Evolutionary conservation across 1,140 invertebrate genomes (phyloP).

Genomic region (Bombus confusus): DNA sequence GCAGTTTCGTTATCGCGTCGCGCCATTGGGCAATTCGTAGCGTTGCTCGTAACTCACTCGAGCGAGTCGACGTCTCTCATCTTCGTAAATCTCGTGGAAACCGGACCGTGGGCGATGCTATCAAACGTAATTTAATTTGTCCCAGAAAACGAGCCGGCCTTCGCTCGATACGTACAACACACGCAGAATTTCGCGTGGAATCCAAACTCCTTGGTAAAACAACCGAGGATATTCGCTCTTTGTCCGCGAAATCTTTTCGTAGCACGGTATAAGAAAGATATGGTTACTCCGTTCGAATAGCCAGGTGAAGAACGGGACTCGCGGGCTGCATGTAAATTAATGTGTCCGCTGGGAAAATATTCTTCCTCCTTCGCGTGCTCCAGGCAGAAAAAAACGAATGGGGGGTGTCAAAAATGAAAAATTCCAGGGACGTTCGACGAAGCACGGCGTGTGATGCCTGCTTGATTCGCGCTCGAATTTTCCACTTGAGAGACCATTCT

Average conservation of each 20-base stretch:
- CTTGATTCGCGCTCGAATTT: background rate
- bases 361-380: too few relatives aligned
- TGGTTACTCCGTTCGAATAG: background rate
- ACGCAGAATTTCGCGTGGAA: background rate
- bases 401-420: constrained; percentile 9
- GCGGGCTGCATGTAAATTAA: background rate
- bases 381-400: background rate
- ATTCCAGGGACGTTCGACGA: constrained; percentile 8
- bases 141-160: background rate
- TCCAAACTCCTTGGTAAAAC: background rate
- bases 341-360: background rate
- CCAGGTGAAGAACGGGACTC: background rate
- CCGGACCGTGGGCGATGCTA: constrained; percentile 6
- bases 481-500: background rate
- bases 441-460: background rate
- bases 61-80: constrained; percentile 2
- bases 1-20: constrained; percentile 20
- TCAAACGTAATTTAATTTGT: constrained; percentile 24
- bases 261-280: background rate
- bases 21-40: constrained; percentile 20
- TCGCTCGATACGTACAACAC: background rate
- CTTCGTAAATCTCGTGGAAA: constrained; percentile 23
- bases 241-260: background rate
- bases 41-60: constrained; percentile 16
- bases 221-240: background rate